Conservation (phyloP, 1,140 invertebrate species). For the Harlomillsia oculata region DNA sequence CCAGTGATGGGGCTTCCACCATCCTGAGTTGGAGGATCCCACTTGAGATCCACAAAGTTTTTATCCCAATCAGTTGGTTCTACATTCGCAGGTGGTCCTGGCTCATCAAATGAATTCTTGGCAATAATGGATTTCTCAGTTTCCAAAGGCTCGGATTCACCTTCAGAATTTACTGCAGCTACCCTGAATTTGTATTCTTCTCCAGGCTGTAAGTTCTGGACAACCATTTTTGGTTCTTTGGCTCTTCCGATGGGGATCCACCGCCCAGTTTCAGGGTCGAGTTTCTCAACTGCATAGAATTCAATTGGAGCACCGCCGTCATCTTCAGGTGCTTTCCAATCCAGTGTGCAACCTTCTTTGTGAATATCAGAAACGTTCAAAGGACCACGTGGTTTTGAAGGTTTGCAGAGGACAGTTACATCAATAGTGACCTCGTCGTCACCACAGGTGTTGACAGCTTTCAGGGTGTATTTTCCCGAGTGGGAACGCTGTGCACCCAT, state of each 20-base stretch:
- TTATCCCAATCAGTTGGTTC: constrained; percentile 90
- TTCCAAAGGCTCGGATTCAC: constrained; percentile 82
- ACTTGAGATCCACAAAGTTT: constrained; percentile 83
- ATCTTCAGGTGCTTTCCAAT: constrained; percentile 78
- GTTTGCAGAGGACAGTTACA: constrained; percentile 72
- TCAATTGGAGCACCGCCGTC: constrained; percentile 77
- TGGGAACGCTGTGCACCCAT: constrained; percentile 71
- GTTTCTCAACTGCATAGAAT: constrained; percentile 84
- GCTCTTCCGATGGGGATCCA: constrained; percentile 71
- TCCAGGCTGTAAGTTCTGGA: constrained; percentile 73
- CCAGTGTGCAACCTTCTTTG: constrained; percentile 73
- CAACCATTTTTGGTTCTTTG: constrained; percentile 72
- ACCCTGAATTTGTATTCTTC: constrained; percentile 97
- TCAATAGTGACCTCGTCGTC: constrained; percentile 81
- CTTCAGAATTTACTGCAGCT: constrained; percentile 87
- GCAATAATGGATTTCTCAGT: constrained; percentile 82
- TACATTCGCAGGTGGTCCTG: constrained; percentile 75
- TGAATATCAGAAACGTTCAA: constrained; percentile 76
- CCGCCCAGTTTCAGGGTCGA: constrained; percentile 69
- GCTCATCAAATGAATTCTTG: constrained; percentile 96
- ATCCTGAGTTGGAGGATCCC: constrained; percentile 77
- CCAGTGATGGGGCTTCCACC: constrained; percentile 86
- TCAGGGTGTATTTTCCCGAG: constrained; percentile 80
- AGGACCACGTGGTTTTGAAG: constrained; percentile 67
- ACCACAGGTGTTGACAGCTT: constrained; percentile 79